Evolutionary conservation across 2,113 vertebrate species (phyloP).

Genomic region (Macrotis lagotis): DNA sequence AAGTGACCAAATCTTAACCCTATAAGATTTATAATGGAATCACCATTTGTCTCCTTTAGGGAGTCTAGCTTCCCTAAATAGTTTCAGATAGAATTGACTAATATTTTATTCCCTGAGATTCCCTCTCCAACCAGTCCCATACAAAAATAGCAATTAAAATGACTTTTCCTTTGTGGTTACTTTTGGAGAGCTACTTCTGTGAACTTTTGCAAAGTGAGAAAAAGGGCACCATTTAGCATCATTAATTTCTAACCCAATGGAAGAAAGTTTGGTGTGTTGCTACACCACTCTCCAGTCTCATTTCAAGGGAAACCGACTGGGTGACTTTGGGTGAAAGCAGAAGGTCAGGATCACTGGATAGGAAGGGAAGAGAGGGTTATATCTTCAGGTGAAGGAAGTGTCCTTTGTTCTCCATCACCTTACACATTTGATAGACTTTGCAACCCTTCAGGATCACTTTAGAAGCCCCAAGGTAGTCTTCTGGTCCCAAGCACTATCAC

Average conservation of each 20-base stretch:
- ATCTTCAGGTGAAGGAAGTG: not conserved
- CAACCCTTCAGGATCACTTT: not conserved
- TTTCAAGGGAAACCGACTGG: slow-evolving; percentile 29
- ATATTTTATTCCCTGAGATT: slow-evolving; percentile 72
- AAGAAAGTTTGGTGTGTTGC: slow-evolving; percentile 49
- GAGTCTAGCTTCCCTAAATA: slow-evolving; percentile 65
- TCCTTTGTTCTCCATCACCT: not conserved
- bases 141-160: slow-evolving; percentile 76
- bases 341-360: not conserved
- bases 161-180: slow-evolving; percentile 74
- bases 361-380: not conserved
- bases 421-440: not conserved
- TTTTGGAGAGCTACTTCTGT: slow-evolving; percentile 65
- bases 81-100: slow-evolving; percentile 69
- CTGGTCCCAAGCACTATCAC: not conserved
- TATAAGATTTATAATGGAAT: slow-evolving; percentile 70
- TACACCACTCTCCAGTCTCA: slow-evolving; percentile 23
- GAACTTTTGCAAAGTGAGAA: slow-evolving; percentile 75
- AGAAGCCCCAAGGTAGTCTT: not conserved
- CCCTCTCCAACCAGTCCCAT: slow-evolving; percentile 53
- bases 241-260: slow-evolving; percentile 64
- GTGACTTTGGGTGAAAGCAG: slow-evolving; percentile 17
- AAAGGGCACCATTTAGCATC: slow-evolving; percentile 72
- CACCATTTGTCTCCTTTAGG: not conserved
- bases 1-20: slow-evolving; percentile 69